A percentile compares a stretch with the other conserved stretches of the same genome.
Conservation (phyloP, 1,140 invertebrate genomes). For the Batillaria attramentaria region DNA sequence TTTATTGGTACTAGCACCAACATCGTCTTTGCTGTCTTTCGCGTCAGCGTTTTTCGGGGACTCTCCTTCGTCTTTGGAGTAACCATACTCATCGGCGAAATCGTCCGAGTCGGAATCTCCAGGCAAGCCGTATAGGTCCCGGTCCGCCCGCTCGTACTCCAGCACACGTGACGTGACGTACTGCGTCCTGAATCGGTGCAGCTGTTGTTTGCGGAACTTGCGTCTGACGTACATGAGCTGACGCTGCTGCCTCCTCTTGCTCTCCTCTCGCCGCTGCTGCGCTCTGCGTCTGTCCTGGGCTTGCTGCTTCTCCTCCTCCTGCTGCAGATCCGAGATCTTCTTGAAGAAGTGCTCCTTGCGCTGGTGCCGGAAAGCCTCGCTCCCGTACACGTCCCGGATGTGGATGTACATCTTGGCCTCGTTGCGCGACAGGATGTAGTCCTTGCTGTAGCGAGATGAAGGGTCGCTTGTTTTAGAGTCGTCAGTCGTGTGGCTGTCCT, state of each 20-base stretch:
- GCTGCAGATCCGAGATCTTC: conserved; percentile 48
- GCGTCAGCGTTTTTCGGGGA: neutral
- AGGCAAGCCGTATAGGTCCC: conserved; percentile 56
- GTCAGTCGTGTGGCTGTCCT: neutral
- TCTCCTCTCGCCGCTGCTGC: conserved; percentile 38
- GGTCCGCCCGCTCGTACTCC: conserved; percentile 54
- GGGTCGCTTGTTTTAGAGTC: neutral
- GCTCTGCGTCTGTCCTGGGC: conserved; percentile 26
- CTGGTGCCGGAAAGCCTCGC: conserved; percentile 35
- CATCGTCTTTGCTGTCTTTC: neutral
- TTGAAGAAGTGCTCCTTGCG: conserved; percentile 53
- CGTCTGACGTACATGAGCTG: conserved; percentile 53
- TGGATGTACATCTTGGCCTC: conserved; percentile 48
- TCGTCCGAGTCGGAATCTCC: conserved; percentile 37
- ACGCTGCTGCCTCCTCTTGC: conserved; percentile 46
- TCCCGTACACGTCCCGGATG: conserved; percentile 49
- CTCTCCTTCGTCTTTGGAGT: neutral
- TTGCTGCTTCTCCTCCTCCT: conserved; percentile 43
- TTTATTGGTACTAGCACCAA: neutral
- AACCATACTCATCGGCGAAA: neutral
- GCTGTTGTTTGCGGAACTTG: conserved; percentile 55
- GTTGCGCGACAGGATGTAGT: conserved; percentile 16
- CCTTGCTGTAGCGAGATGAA: neutral
- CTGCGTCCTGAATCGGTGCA: conserved; percentile 55
- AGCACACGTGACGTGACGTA: conserved; percentile 58